Percentiles rank a stretch among this genome's conserved stretches.
These are phyloP conservation scores for Sus cebifrons DNA, from an alignment of 2,797 vertebrate species.

Conservation along the genomic window DNA sequence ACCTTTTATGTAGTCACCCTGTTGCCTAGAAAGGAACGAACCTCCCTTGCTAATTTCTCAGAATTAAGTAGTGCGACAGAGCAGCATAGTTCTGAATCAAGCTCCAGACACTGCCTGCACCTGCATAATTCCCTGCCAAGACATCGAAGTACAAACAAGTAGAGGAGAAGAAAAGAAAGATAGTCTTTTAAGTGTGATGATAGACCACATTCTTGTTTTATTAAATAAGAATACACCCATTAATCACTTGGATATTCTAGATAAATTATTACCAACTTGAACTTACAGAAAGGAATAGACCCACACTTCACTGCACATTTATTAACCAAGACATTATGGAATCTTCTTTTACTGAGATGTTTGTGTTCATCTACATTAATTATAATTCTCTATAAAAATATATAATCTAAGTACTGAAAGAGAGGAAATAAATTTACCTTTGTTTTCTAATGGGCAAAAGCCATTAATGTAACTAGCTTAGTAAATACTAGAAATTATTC, in stretches of 20 bases:
- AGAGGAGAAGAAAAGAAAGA: conserved; percentile 41
- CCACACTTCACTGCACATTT: not conserved
- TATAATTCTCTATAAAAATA: conserved; percentile 40
- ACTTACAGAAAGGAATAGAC: conserved; percentile 72
- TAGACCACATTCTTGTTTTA: conserved; percentile 48
- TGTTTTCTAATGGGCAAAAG: conserved; percentile 60
- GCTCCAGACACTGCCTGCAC: not conserved
- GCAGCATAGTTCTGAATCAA: conserved; percentile 51
- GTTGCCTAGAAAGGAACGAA: conserved; percentile 65
- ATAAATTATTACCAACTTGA: conserved; percentile 59
- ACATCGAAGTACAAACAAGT: conserved; percentile 30
- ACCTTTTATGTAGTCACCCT: conserved; percentile 33
- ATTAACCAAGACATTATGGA: conserved; percentile 49
- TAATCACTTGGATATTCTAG: conserved; percentile 54
- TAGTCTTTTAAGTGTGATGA: conserved; percentile 21
- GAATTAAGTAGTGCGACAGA: conserved; percentile 67
- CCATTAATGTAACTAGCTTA: conserved; percentile 46
- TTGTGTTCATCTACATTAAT: conserved; percentile 37
- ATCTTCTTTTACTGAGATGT: conserved; percentile 41
- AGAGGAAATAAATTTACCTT: conserved; percentile 50
- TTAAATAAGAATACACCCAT: conserved; percentile 65
- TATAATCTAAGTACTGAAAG: conserved; percentile 45
- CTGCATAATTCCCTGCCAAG: conserved; percentile 57
- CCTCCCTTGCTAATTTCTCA: conserved; percentile 67
- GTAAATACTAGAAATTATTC: conserved; percentile 42